Percentiles rank a stretch among this genome's conserved stretches.
Evolutionary conservation across 2,888 invertebrate species (phyloP).

Genomic region (Nymphalis urticae): DNA sequence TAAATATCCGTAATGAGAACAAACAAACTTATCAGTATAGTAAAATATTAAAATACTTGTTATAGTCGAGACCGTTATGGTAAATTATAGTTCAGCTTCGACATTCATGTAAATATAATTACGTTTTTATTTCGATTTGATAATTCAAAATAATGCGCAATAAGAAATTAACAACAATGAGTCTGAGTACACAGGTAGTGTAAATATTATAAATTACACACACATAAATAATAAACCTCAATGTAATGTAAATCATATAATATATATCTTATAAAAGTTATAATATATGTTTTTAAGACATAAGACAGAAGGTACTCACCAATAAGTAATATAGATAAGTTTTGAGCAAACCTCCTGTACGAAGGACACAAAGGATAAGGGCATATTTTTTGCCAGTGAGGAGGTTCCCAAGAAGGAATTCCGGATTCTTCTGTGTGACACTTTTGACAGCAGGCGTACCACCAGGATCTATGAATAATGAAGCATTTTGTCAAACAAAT

Average conservation of each 20-base stretch:
- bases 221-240: no score
- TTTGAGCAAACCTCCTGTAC: slow-evolving; percentile 90
- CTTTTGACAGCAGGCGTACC: slow-evolving; percentile 90
- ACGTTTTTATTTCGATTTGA: slow-evolving; percentile 22
- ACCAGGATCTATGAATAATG: slow-evolving; percentile 86
- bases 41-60: no score
- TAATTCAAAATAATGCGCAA: slow-evolving; percentile 14
- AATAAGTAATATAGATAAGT: slow-evolving; percentile 86
- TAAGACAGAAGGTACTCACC: slow-evolving; percentile 60
- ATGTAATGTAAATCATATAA: no score
- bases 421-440: slow-evolving; percentile 88
- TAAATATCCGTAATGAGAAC: not conserved
- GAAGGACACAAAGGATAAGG: slow-evolving; percentile 93
- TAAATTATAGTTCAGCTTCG: not conserved
- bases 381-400: slow-evolving; percentile 89
- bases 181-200: not conserved
- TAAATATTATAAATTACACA: not conserved
- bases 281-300: no score
- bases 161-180: slow-evolving; percentile 1
- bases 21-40: no score
- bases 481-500: no score
- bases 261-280: no score
- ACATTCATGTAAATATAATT: slow-evolving; percentile 8
- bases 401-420: slow-evolving; percentile 90
- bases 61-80: not conserved